These are phyloP conservation scores for Leucophenga montana DNA, from an alignment of 2,888 invertebrate species.

Conservation along the genomic window DNA sequence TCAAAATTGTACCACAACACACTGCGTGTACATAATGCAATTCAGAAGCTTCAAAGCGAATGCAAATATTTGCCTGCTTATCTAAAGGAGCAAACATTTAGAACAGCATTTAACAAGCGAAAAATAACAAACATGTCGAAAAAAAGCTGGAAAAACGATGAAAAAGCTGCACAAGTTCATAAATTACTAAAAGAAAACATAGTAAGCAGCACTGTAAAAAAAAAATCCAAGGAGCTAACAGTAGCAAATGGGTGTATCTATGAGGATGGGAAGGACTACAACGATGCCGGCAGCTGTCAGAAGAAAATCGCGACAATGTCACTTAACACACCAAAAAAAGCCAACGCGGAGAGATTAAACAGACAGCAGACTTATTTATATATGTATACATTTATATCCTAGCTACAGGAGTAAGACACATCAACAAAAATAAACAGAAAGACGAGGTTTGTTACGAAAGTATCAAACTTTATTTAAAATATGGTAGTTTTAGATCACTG, in stretches of 20 bases:
- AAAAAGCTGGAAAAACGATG: background rate
- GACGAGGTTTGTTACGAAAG: too few relatives aligned
- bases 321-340: slow-evolving; percentile 16
- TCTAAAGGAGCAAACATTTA: too few relatives aligned
- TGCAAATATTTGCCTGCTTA: too few relatives aligned
- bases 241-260: background rate
- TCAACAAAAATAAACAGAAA: background rate
- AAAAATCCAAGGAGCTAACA: slow-evolving; percentile 3
- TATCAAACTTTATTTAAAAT: too few relatives aligned
- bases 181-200: slow-evolving; percentile 20
- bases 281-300: slow-evolving; percentile 8
- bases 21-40: too few relatives aligned
- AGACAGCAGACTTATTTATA: slow-evolving; percentile 6
- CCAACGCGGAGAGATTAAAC: slow-evolving; percentile 21
- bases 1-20: background rate
- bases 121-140: background rate
- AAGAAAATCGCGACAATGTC: slow-evolving; percentile 24
- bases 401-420: too few relatives aligned
- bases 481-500: too few relatives aligned
- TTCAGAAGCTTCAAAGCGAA: too few relatives aligned
- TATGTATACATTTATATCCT: too few relatives aligned
- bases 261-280: too few relatives aligned
- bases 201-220: background rate
- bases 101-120: too few relatives aligned
- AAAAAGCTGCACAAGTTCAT: slow-evolving; percentile 15